Base-by-base conservation (phyloP, 2,888 invertebrate species). In the Sabatieria punctata region DNA sequence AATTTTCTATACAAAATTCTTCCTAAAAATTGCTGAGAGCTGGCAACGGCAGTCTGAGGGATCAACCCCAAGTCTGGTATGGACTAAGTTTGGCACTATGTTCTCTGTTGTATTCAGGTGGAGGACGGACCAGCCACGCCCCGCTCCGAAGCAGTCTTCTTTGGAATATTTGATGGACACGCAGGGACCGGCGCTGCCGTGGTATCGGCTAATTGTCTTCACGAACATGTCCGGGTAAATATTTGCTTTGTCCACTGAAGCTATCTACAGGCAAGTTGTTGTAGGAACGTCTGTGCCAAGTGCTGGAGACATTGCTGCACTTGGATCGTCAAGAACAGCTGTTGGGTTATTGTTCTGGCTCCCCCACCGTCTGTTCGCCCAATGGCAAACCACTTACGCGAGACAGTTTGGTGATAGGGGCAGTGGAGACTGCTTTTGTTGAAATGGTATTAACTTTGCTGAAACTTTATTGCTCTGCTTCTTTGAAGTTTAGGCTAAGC, bases 141-240 rank as follows among this genome's bases (percentile, higher is more conserved):
- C 3, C 50, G 53, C 23, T 51, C 53, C 8, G 57, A 60, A 27
- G 57, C 55, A n/a, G 57, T 56, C 1, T 80, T 82, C 66, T 84
- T 80, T 69, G 82, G 77, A 19, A 73, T 84, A 55, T 85, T 84
- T 67, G 85, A 85, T 69, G 85, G 85, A 0, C 85, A 85, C 68
- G 84, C 82, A 23, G 83, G 84, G 1, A 76, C 77, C 56, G 80
- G 80, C 39, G 82, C 82, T 36, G 79, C 84, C 2, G 67, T 84
- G 22, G 78, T 80, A 51, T 80, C 82, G 37, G 75, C 80, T 22
- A 73, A 79, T 60, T 78, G 80, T 54, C 74, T 85, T 30, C 82
- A 83, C 66, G 76, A 77, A 60, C 78, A 83, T 60, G 70, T 85
- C 47, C 77, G 81, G 68, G 81, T 78, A 68, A 63, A 30, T 30